Conservation (phyloP, 2,797 vertebrate genomes). For the Pteropus rufus region DNA sequence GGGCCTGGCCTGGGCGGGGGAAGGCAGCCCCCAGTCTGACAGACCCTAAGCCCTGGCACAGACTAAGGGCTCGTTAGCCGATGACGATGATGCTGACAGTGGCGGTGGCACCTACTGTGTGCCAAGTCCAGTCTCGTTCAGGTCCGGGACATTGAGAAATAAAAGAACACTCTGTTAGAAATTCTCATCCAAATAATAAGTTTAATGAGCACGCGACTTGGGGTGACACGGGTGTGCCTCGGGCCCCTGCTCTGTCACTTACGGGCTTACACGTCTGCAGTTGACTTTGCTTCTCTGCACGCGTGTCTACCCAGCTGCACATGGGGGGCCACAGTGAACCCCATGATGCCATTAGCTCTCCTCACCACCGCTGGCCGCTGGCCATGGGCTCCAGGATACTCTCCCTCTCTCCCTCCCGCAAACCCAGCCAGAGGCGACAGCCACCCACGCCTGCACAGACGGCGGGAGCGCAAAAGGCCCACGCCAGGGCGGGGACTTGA, state of each 20-base stretch:
- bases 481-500: fast-evolving
- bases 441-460: neutral
- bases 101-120: fast-evolving
- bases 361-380: too few relatives aligned
- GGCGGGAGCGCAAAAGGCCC: neutral
- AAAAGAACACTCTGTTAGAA: neutral
- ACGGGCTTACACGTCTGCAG: fast-evolving
- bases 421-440: neutral
- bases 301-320: fast-evolving
- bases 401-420: too few relatives aligned
- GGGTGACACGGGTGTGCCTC: fast-evolving
- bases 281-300: fast-evolving
- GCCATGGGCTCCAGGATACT: too few relatives aligned
- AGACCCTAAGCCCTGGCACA: fast-evolving
- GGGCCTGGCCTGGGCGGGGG: too few relatives aligned
- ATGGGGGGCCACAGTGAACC: neutral
- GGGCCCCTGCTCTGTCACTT: neutral
- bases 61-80: fast-evolving
- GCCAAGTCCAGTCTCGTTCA: fast-evolving
- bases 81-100: fast-evolving
- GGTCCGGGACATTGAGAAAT: fast-evolving
- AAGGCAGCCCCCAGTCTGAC: fast-evolving
- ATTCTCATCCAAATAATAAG: fast-evolving
- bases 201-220: fast-evolving
- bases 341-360: too few relatives aligned